phyloP scores from a whole-genome alignment of 2,113 vertebrate species.

The Lepus americanus region DNA sequence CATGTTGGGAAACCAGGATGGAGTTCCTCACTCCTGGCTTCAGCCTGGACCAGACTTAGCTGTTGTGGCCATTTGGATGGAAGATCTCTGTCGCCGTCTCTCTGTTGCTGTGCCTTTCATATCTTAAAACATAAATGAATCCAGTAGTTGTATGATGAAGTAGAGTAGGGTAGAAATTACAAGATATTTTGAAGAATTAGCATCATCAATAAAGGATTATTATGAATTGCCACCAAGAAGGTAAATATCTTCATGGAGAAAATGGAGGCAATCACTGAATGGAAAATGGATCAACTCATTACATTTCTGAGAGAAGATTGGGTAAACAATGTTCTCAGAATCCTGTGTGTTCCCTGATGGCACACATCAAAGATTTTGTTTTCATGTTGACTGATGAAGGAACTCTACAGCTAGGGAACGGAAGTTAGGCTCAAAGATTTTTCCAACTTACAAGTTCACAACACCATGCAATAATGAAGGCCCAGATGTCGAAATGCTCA shows the following conservation, averaged over 20 bases:
- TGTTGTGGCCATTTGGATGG: no score
- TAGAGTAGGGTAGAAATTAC: neutral
- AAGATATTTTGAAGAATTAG: constrained; percentile 42
- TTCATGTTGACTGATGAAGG: neutral
- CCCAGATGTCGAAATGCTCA: neutral
- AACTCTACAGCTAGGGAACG: neutral
- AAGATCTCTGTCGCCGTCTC: no score
- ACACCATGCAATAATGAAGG: neutral
- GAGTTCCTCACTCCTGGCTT: no score
- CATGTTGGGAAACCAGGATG: no score
- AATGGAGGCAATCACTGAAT: neutral
- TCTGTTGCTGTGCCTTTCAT: no score
- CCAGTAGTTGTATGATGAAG: neutral
- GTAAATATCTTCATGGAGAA: neutral
- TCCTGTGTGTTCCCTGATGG: neutral
- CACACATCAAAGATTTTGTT: constrained; percentile 1
- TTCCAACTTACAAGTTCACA: neutral
- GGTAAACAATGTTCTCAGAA: no score
- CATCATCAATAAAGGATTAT: constrained; percentile 13
- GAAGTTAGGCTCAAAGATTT: neutral
- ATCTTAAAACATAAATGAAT: no score
- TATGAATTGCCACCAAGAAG: constrained; percentile 32
- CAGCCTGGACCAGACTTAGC: no score
- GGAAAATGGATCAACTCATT: neutral
- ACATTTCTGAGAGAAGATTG: neutral